Evolutionary conservation across 2,113 vertebrate genomes (phyloP).

Genomic region (Panthera leo): DNA sequence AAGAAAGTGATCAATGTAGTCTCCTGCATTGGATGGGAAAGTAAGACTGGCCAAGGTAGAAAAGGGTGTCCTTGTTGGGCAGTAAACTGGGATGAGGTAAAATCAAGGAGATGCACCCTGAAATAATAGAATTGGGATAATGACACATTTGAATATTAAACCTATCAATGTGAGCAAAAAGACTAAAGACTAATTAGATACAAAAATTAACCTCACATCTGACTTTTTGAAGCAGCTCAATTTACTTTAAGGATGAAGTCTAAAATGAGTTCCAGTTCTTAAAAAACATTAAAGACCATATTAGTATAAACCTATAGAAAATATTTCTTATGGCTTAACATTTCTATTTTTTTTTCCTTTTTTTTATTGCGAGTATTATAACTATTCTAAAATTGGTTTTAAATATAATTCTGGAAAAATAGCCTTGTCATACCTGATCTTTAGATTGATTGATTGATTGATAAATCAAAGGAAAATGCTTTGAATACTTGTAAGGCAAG

Average conservation of each 20-base stretch:
- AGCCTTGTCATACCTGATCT: neutral
- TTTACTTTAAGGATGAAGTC: neutral
- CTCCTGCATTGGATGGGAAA: neutral
- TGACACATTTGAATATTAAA: neutral
- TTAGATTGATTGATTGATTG: neutral
- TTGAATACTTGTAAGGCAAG: neutral
- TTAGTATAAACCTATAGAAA: neutral
- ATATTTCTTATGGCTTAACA: neutral
- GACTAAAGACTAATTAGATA: neutral
- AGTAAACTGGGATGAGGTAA: neutral
- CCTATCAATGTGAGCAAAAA: neutral
- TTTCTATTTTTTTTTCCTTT: neutral
- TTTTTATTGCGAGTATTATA: neutral
- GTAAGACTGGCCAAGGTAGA: neutral
- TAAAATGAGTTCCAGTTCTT: neutral
- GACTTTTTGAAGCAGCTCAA: neutral
- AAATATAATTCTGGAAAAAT: constrained; percentile 61
- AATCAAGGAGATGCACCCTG: neutral
- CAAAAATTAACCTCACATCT: neutral
- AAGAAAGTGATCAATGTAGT: neutral
- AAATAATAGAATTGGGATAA: neutral
- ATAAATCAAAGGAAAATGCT: neutral
- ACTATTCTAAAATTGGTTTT: constrained; percentile 49
- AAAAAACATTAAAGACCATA: neutral
- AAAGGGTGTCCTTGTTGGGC: neutral